Evolutionary conservation across 1,140 invertebrate species (phyloP).

Genomic region (Helicoverpa armigera): DNA sequence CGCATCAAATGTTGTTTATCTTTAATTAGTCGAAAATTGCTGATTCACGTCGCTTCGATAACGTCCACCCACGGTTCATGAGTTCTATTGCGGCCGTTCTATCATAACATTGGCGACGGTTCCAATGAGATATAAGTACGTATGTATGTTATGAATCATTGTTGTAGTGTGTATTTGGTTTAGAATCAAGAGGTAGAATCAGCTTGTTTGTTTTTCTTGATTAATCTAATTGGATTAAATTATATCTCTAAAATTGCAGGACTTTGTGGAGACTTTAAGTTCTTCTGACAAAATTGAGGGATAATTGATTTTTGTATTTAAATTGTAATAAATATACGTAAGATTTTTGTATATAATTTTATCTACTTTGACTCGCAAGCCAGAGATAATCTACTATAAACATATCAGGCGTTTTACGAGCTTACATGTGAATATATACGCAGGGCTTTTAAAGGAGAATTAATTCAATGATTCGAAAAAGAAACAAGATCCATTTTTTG

Average conservation of each 20-base stretch:
- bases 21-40: conserved; percentile 75
- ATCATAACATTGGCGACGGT: conserved; percentile 36
- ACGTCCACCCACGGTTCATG: conserved; percentile 61
- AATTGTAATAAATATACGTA: too few relatives aligned
- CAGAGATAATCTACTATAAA: too few relatives aligned
- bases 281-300: too few relatives aligned
- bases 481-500: conserved; percentile 5
- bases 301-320: too few relatives aligned
- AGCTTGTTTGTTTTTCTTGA: not conserved
- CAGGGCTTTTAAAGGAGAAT: too few relatives aligned
- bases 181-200: not conserved
- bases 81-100: conserved; percentile 1
- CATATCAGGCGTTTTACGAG: too few relatives aligned
- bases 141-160: not conserved
- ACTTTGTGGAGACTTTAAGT: too few relatives aligned
- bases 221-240: not conserved
- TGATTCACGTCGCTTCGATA: conserved; percentile 69
- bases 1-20: conserved; percentile 74
- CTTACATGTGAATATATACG: too few relatives aligned
- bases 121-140: conserved; percentile 13
- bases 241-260: not conserved
- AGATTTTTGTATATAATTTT: too few relatives aligned
- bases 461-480: not conserved
- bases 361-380: too few relatives aligned
- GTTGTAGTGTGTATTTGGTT: conserved; percentile 18